A percentile compares a stretch with the other conserved stretches of the same genome.
These are phyloP conservation scores for Meganola albula DNA, from an alignment of 2,888 invertebrate genomes.

Conservation along the genomic window DNA sequence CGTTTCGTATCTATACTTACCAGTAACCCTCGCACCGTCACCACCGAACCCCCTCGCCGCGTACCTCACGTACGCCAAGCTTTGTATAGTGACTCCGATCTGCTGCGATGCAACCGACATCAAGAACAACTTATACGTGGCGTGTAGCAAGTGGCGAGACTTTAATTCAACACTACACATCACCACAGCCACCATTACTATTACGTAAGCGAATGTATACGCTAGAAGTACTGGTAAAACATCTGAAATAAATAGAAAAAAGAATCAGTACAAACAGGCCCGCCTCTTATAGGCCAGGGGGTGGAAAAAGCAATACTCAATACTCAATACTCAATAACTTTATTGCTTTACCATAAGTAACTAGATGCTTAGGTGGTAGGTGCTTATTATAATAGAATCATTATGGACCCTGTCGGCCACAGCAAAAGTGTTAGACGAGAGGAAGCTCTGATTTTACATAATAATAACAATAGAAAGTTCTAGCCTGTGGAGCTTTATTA, in stretches of 20 bases:
- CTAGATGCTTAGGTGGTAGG: no score
- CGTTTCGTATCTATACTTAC: slow-evolving; percentile 46
- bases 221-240: slow-evolving; percentile 89
- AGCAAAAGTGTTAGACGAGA: no score
- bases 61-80: slow-evolving; percentile 85
- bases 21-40: slow-evolving; percentile 60
- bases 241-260: slow-evolving; percentile 76
- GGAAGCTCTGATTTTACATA: no score
- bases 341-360: no score
- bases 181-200: slow-evolving; percentile 84
- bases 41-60: slow-evolving; percentile 84
- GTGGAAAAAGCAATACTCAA: no score
- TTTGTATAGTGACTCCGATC: slow-evolving; percentile 82
- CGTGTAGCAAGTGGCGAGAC: slow-evolving; percentile 88
- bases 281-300: no score
- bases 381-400: no score
- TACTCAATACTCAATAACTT: no score
- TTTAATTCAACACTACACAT: slow-evolving; percentile 87
- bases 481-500: no score
- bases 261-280: no score
- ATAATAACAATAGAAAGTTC: no score
- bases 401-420: no score
- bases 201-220: slow-evolving; percentile 84
- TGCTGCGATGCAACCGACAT: slow-evolving; percentile 84
- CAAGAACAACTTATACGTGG: slow-evolving; percentile 92